A percentile compares a stretch with the other conserved stretches of the same genome.
phyloP scores from a whole-genome alignment of 2,888 invertebrate genomes.

The Dicranocentrus wangi region DNA sequence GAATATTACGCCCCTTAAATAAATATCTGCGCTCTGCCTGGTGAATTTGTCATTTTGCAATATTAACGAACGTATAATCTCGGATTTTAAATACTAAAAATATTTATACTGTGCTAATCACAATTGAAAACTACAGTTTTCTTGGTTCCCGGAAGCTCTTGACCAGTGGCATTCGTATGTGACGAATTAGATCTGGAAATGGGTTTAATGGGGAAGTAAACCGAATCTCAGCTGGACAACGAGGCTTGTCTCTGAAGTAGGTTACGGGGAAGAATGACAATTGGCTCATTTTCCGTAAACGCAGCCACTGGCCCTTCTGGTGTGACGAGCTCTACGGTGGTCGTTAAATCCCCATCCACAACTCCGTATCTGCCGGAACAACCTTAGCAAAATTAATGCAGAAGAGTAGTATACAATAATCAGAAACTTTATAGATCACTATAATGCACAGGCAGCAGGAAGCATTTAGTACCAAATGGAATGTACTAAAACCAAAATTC shows the following conservation, averaged over 20 bases:
- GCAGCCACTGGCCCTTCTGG: conserved; percentile 63
- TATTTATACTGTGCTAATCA: conserved; percentile 42
- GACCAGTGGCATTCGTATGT: conserved; percentile 50
- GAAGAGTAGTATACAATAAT: conserved; percentile 19
- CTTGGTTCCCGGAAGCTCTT: conserved; percentile 63
- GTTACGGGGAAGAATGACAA: conserved; percentile 57
- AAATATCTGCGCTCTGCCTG: too few species aligned
- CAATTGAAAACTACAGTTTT: conserved; percentile 61
- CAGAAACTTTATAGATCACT: too few species aligned
- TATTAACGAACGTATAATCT: too few species aligned
- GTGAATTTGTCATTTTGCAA: too few species aligned
- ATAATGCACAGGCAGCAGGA: conserved; percentile 1
- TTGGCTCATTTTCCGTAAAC: conserved; percentile 54
- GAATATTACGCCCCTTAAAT: too few species aligned
- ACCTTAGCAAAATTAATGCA: conserved; percentile 18
- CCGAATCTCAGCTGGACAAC: conserved; percentile 59
- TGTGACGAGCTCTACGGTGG: conserved; percentile 63
- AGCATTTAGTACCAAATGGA: neutral
- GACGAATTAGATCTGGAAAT: conserved; percentile 54
- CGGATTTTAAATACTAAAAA: too few species aligned
- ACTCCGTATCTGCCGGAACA: conserved; percentile 61
- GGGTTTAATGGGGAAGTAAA: conserved; percentile 53
- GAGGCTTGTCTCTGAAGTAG: conserved; percentile 53
- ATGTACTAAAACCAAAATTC: too few species aligned
- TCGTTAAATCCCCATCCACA: conserved; percentile 65